Percentiles rank a stretch among this genome's conserved stretches.
These are phyloP conservation scores for Macquaria australasica DNA, from an alignment of 2,113 vertebrate genomes.

Conservation along the genomic window DNA sequence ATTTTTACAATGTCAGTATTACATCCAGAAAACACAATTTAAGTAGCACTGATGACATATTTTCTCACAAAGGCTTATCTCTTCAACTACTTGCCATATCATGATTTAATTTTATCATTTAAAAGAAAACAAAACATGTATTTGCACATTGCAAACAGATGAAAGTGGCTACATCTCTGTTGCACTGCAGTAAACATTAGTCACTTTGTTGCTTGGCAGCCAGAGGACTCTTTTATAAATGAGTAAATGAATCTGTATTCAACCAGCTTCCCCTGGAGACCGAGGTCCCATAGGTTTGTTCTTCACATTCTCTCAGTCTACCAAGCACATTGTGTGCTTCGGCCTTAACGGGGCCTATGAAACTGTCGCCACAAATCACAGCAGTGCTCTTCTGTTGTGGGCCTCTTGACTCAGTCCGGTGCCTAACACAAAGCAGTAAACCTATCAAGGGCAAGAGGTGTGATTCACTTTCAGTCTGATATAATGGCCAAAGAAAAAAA, in stretches of 20 bases:
- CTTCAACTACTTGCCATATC: neutral
- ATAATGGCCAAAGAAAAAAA: neutral
- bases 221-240: constrained; percentile 27
- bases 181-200: neutral
- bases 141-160: neutral
- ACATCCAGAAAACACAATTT: neutral
- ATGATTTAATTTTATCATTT: neutral
- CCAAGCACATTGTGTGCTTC: constrained; percentile 13
- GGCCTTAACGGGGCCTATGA: constrained; percentile 5
- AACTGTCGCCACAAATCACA: constrained; percentile 48
- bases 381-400: constrained; percentile 1
- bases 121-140: neutral
- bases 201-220: constrained; percentile 26
- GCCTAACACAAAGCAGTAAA: constrained; percentile 14
- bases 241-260: constrained; percentile 34
- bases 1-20: neutral
- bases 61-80: neutral
- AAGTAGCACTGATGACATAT: neutral
- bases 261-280: constrained; percentile 4
- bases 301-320: constrained; percentile 30
- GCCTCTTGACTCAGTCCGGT: constrained; percentile 2
- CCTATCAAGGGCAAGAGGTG: neutral
- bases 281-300: neutral
- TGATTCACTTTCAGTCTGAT: neutral
- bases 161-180: neutral